phyloP scores from a whole-genome alignment of 2,888 invertebrate species.

The Oligia latruncula region DNA sequence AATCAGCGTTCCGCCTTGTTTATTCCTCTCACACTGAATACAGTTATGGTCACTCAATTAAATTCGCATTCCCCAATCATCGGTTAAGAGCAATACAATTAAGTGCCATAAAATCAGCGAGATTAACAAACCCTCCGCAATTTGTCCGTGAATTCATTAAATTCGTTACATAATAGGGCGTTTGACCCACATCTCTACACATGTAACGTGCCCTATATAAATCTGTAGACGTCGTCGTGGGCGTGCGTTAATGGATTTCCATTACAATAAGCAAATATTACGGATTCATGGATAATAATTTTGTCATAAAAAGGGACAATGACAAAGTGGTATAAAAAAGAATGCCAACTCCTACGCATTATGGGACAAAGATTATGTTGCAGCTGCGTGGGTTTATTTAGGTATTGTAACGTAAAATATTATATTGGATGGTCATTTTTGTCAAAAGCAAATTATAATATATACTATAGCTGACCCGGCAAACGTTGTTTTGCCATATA shows the following conservation, averaged over 20 bases:
- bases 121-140: conserved; percentile 45
- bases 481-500: too few species aligned
- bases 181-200: conserved; percentile 61
- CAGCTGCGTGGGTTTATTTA: conserved; percentile 50
- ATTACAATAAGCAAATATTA: conserved; percentile 75
- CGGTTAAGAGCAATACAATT: conserved; percentile 31
- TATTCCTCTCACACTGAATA: conserved; percentile 15
- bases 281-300: conserved; percentile 67
- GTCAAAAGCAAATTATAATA: conserved; percentile 21
- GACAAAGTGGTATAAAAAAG: conserved; percentile 54
- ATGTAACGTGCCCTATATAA: conserved; percentile 63
- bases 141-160: conserved; percentile 46
- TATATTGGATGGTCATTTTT: conserved; percentile 27
- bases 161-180: conserved; percentile 58
- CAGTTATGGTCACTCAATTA: conserved; percentile 46
- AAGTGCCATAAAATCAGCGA: conserved; percentile 34
- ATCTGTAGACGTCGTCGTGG: conserved; percentile 66
- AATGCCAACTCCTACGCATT: conserved; percentile 54
- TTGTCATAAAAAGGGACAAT: conserved; percentile 67
- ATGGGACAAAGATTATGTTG: conserved; percentile 46
- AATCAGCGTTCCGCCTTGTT: conserved; percentile 25
- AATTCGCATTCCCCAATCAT: conserved; percentile 49
- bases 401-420: conserved; percentile 37
- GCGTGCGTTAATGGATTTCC: conserved; percentile 80
- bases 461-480: neutral